phyloP scores from a whole-genome alignment of 2,888 invertebrate species.

The Drosophila neonasuta region DNA sequence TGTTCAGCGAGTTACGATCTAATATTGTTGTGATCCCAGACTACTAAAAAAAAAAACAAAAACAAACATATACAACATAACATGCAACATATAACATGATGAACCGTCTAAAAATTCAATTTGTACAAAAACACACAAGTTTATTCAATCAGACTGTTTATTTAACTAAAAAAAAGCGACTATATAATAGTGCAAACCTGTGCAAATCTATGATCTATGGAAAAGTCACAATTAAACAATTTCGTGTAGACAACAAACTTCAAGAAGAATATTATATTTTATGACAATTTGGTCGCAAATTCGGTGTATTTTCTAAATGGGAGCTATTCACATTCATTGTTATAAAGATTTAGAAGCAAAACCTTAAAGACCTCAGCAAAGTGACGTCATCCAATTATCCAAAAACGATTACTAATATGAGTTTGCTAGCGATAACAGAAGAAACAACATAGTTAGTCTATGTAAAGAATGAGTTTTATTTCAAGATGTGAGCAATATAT shows the following conservation, averaged over 20 bases:
- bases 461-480: not conserved
- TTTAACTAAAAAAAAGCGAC: conserved; percentile 16
- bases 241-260: conserved; percentile 36
- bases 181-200: conserved; percentile 35
- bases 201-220: conserved; percentile 22
- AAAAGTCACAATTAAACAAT: conserved; percentile 47
- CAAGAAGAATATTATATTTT: conserved; percentile 1
- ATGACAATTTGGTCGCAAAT: not conserved
- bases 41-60: conserved; percentile 12
- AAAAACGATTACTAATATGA: not conserved
- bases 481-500: not conserved
- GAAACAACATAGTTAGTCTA: not conserved
- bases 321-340: not conserved
- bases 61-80: conserved; percentile 8
- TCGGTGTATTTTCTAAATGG: not conserved
- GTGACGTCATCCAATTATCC: not conserved
- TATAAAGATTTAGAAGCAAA: not conserved
- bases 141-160: conserved; percentile 36
- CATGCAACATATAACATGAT: conserved; percentile 7
- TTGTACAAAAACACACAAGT: conserved; percentile 40
- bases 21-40: conserved; percentile 36
- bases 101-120: conserved; percentile 38
- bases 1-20: conserved; percentile 32
- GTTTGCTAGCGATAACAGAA: not conserved
- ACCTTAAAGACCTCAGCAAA: not conserved